Evolutionary conservation across 2,797 vertebrate genomes (phyloP), one percentile per base, ranked within the genome.

Genomic region (Danio aesculapii): DNA sequence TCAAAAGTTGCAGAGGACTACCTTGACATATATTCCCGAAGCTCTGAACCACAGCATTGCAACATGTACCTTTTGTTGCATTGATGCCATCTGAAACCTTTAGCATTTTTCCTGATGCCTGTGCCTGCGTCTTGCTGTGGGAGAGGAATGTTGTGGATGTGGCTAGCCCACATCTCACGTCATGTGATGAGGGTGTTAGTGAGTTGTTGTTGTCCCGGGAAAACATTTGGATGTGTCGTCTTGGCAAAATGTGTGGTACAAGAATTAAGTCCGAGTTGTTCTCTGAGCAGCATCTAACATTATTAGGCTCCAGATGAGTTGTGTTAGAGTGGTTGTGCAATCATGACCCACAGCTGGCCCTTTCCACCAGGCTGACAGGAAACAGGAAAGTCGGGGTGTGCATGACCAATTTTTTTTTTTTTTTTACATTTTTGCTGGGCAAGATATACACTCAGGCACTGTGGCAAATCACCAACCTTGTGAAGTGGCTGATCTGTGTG

Each of bases 341-440:
- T 74, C 47, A 58, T 79, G 57, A 61, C 58, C 61, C 57, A 59
- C 83, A 70, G 84, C 77, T 72, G 59, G 76, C 52, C 75, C 21
- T 81, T 67, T 69, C 59, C 58, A 7, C 47, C 67, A 68, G 53
- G 77, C 86, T 62, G 59, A 62, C 81, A 84, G 81, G 83, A 86
- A 87, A 80, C 81, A 71, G 83, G 86, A 87, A 87, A 81, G 69
- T 46, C 39, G 74, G 84, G 82, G 81, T 78, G 81, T 81, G 83
- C 84, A 72, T 76, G 41, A 75, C 66, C 78, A 59, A 43, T 47
- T 53, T 72, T 77, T 76, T 75, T 70, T 3, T 30, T 30, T 30
- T 75, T 70, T 3, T 30, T 30, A 1, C 30, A 30, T 71, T 57
- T 75, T 79, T 70, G 52, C 43, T 21, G 13, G 74, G 41, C 59